A percentile compares a stretch with the other conserved stretches of the same genome.
Evolutionary conservation across 1,140 invertebrate genomes (phyloP).

Genomic region (Drosophila dunni): DNA sequence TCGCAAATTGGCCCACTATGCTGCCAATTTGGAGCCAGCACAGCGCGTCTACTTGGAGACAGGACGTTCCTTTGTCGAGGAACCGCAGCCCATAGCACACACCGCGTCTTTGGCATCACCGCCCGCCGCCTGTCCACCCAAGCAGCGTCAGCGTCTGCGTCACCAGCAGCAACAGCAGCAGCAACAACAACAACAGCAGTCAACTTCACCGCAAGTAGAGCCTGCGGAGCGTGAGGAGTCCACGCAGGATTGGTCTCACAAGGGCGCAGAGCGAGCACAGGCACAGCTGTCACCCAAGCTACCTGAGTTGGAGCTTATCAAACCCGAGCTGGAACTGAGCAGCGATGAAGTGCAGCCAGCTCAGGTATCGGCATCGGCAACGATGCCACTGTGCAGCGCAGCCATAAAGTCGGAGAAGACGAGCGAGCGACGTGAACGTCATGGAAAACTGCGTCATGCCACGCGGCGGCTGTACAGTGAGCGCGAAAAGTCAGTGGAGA

Average conservation of each 20-base stretch:
- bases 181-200: conserved; percentile 41
- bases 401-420: conserved; percentile 57
- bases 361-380: neutral
- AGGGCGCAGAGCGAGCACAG: conserved; percentile 11
- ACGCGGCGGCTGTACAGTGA: conserved; percentile 50
- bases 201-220: conserved; percentile 13
- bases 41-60: conserved; percentile 75
- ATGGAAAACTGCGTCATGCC: conserved; percentile 69
- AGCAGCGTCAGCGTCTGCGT: conserved; percentile 70
- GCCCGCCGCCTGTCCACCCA: conserved; percentile 72
- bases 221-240: conserved; percentile 9
- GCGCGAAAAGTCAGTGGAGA: conserved; percentile 36
- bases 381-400: conserved; percentile 9
- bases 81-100: conserved; percentile 55
- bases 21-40: conserved; percentile 67
- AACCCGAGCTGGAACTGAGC: conserved; percentile 36
- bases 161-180: conserved; percentile 61
- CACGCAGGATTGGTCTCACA: conserved; percentile 41
- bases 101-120: conserved; percentile 59
- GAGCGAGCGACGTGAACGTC: conserved; percentile 62
- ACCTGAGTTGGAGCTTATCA: conserved; percentile 16
- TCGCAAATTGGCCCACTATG: conserved; percentile 74
- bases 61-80: conserved; percentile 64
- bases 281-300: conserved; percentile 35
- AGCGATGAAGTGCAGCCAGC: conserved; percentile 36